These are phyloP conservation scores for Acropternis orthonyx DNA, from an alignment of 2,797 vertebrate species.

Conservation along the genomic window DNA sequence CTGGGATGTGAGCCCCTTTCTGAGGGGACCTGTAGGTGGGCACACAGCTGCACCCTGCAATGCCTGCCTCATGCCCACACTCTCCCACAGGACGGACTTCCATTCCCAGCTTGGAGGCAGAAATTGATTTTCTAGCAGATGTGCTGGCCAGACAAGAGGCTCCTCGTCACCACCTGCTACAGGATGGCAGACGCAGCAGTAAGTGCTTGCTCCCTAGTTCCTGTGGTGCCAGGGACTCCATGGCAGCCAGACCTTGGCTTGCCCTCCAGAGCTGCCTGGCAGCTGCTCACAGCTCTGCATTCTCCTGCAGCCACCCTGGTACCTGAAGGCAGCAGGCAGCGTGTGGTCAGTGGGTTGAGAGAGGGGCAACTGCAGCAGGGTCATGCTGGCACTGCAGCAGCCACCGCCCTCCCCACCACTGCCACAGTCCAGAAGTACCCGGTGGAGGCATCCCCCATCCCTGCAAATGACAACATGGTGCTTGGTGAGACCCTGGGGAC, in stretches of 20 bases:
- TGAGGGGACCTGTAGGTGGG: not conserved
- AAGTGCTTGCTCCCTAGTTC: not conserved
- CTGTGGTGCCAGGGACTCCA: accelerated
- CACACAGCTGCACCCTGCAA: accelerated
- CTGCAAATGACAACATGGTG: constrained; percentile 74
- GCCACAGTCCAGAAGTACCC: constrained; percentile 67
- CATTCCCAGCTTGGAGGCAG: constrained; percentile 81
- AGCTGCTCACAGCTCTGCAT: not conserved
- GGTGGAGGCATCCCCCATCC: constrained; percentile 61
- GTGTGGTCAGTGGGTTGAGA: not conserved
- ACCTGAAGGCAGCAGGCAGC: not conserved
- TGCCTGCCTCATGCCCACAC: accelerated
- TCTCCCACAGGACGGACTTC: constrained; percentile 46
- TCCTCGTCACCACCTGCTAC: constrained; percentile 44
- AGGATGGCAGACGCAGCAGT: constrained; percentile 71
- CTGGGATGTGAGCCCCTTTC: not conserved
- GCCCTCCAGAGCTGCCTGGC: not conserved
- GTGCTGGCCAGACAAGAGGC: constrained; percentile 79
- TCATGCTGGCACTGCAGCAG: accelerated
- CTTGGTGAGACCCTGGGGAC: constrained; percentile 76
- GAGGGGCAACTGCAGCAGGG: not conserved
- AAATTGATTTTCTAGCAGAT: constrained; percentile 87
- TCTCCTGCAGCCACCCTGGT: not conserved
- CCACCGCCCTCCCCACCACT: constrained; percentile 10
- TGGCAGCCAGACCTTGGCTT: not conserved